Percentiles rank a stretch among this genome's conserved stretches.
Evolutionary conservation across 2,797 vertebrate genomes (phyloP).

Genomic region (Heteromormyrus szaboi): DNA sequence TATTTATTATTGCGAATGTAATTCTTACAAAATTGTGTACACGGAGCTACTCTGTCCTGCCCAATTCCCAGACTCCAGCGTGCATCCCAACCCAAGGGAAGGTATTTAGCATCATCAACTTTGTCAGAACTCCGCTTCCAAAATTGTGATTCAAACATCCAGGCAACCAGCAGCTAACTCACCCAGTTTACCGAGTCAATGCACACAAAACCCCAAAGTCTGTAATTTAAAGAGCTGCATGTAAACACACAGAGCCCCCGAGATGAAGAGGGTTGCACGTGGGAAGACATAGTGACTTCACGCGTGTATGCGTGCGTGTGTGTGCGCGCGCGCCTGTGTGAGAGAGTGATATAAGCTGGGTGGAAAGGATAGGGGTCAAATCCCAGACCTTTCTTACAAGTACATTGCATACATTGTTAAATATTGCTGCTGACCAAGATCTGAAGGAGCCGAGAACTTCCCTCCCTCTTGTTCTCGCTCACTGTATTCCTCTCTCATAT

Average conservation of each 20-base stretch:
- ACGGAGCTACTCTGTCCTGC: constrained; percentile 16
- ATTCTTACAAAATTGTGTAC: constrained; percentile 13
- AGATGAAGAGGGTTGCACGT: constrained; percentile 53
- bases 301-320: constrained; percentile 27
- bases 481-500: constrained; percentile 5
- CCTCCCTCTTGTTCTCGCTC: not conserved
- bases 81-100: constrained; percentile 14
- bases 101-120: constrained; percentile 24
- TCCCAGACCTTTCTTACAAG: constrained; percentile 21
- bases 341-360: not conserved
- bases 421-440: constrained; percentile 7
- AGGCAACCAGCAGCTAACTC: constrained; percentile 33
- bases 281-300: constrained; percentile 46
- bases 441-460: constrained; percentile 9
- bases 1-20: constrained; percentile 33
- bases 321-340: constrained; percentile 5
- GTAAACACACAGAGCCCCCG: constrained; percentile 53
- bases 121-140: constrained; percentile 45
- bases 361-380: constrained; percentile 17
- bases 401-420: constrained; percentile 4
- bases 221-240: constrained; percentile 30
- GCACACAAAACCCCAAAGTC: not conserved
- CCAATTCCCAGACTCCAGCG: constrained; percentile 17
- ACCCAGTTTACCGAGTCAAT: constrained; percentile 12
- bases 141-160: constrained; percentile 37